These are phyloP conservation scores for Cyanistes caeruleus DNA, from an alignment of 2,113 vertebrate species.

Conservation along the genomic window DNA sequence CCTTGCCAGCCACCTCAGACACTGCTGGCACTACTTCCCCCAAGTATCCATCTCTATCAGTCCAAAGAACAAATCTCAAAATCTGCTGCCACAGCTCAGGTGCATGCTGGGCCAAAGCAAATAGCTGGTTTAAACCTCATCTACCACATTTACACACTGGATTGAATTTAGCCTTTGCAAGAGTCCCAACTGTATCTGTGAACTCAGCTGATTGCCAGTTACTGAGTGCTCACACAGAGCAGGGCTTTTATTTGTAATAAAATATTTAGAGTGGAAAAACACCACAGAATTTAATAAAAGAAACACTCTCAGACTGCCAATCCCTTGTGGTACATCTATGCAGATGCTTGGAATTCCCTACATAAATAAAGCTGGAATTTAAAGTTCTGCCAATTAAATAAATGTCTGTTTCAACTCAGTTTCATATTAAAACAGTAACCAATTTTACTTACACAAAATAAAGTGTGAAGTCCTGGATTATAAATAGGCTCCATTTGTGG, in stretches of 20 bases:
- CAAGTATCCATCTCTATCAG: not conserved
- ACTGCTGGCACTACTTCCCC: not conserved
- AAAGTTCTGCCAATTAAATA: conserved; percentile 42
- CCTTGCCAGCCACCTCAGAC: not conserved
- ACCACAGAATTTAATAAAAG: conserved; percentile 60
- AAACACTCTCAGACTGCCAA: conserved; percentile 44
- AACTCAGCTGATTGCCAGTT: conserved; percentile 40
- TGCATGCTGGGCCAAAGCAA: conserved; percentile 39
- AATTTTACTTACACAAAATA: conserved; percentile 32
- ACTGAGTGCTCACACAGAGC: conserved; percentile 29
- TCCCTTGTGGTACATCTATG: conserved; percentile 45
- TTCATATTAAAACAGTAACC: conserved; percentile 35
- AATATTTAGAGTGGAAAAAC: conserved; percentile 66
- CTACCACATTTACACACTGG: conserved; percentile 13
- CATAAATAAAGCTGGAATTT: conserved; percentile 45
- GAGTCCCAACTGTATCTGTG: conserved; percentile 20
- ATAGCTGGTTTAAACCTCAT: conserved; percentile 59
- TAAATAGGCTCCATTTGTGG: not conserved
- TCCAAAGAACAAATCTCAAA: not conserved
- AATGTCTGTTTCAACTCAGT: conserved; percentile 17
- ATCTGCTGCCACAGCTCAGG: not conserved
- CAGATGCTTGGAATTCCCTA: conserved; percentile 48
- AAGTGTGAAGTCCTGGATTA: conserved; percentile 26
- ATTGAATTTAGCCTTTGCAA: conserved; percentile 40
- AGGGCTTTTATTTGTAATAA: conserved; percentile 57